phyloP scores from a whole-genome alignment of 2,888 invertebrate species.

The Rhimphoctona megacephalus region DNA sequence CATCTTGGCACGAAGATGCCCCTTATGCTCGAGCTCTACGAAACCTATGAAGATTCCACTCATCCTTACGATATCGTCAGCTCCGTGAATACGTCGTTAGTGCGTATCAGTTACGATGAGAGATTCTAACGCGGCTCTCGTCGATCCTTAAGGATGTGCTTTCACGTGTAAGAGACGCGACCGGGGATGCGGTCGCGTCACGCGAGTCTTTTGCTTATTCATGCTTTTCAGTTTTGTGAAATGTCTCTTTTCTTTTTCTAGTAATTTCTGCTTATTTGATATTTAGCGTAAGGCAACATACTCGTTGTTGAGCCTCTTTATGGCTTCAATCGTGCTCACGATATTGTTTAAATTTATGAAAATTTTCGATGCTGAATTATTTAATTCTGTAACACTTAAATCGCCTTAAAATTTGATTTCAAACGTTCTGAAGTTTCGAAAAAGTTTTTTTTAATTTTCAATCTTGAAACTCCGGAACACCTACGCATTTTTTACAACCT shows the following conservation, averaged over 20 bases:
- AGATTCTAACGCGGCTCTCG: background rate
- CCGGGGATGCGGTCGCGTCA: background rate
- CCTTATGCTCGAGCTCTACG: background rate
- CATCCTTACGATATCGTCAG: conserved; percentile 21
- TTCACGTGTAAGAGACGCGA: background rate
- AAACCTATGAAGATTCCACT: conserved; percentile 2
- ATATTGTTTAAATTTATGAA: background rate
- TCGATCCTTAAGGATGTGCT: background rate
- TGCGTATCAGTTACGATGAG: conserved; percentile 11
- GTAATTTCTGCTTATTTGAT: background rate
- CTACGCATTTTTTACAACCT: background rate
- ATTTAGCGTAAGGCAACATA: background rate
- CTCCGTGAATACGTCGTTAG: conserved; percentile 31
- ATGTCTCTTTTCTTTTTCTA: background rate
- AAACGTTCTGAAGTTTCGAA: background rate
- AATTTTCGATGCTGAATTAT: background rate
- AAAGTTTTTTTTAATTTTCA: background rate
- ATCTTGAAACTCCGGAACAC: background rate
- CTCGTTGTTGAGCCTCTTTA: background rate
- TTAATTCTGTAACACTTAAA: background rate
- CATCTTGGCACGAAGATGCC: conserved; percentile 8
- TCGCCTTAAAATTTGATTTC: background rate
- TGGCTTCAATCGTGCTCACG: background rate
- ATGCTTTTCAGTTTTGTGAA: background rate
- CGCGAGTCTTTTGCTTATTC: background rate